Evolutionary conservation across 2,113 vertebrate species (phyloP), one percentile per base, ranked within the genome.

Genomic region (Elephantulus edwardii): DNA sequence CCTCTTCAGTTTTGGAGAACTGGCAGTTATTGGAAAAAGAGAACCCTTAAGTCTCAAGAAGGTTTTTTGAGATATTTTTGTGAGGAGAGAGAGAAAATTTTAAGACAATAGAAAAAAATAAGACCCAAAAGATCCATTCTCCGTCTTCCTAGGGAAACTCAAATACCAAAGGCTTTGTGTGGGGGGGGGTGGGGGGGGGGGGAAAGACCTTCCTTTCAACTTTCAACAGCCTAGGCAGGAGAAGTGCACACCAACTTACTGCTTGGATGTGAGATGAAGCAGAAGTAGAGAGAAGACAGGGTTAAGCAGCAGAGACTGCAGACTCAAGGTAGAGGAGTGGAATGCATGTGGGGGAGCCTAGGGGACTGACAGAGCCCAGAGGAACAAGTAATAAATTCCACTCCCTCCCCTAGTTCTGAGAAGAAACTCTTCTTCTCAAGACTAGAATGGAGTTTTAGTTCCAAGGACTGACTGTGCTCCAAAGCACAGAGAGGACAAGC

Each of bases 11-110:
- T 77, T 20, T 84, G 78, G 52, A 94, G 74, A 89, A 81, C 2
- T 62, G 85, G 86, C 58, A 90, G 64, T 48, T 86, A 60, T 40
- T 40, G 33, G 46, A 38, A 48, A 56, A 40, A 20, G 74, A 71
- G 77, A 92, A 48, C 3, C 3, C 22, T 81, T 83, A 76, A 76
- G 50, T 88, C 72, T 93, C 62, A 66, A 87, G 58, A 91, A 93
- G 70, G 17, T 62, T 90, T 90, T 81, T 28, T 86, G 71, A 86
- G 81, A 86, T 8, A n/a, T 90, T 93, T 91, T 91, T 70, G 48
- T 72, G 56, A 78, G 71, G 14, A 28, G 58, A n/a, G 24, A 20
- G 56, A 86, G 56, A 5, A 84, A 93, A 76, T 75, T 91, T 83
- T 60, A 52, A 46, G 46, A 75, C 46, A 24, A 58, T 17, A 38